Conservation (phyloP, 2,113 vertebrate species). For the Apeltes quadracus region DNA sequence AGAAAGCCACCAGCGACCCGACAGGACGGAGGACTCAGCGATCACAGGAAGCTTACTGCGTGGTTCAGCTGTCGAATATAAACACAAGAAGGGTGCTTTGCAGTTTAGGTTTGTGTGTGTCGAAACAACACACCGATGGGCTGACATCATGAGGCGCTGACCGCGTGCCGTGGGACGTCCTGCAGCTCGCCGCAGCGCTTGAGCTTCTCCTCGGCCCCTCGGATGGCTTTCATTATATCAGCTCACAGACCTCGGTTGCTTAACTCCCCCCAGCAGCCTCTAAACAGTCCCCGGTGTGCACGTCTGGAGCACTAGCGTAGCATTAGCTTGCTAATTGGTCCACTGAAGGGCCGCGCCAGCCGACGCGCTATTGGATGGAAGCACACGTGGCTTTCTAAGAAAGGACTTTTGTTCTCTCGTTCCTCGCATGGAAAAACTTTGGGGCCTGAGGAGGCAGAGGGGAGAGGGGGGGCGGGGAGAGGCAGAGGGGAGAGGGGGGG, state of each 20-base stretch:
- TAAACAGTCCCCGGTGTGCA: slow-evolving; percentile 64
- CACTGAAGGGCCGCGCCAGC: slow-evolving; percentile 56
- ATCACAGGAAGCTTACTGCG: background rate
- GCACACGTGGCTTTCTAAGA: slow-evolving; percentile 68
- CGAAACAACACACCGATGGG: background rate
- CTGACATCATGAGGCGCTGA: background rate
- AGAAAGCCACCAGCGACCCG: background rate
- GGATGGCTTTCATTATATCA: slow-evolving; percentile 60
- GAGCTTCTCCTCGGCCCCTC: slow-evolving; percentile 11
- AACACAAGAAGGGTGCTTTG: slow-evolving; percentile 9
- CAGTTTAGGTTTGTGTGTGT: background rate
- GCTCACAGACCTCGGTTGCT: slow-evolving; percentile 43
- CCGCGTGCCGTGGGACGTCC: background rate
- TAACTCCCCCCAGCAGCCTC: slow-evolving; percentile 22
- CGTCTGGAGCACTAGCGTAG: slow-evolving; percentile 48
- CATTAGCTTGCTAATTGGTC: slow-evolving; percentile 67
- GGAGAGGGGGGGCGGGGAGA: slow-evolving; percentile 44
- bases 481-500: slow-evolving; percentile 34
- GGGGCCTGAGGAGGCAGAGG: slow-evolving; percentile 33
- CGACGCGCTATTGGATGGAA: slow-evolving; percentile 40
- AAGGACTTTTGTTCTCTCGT: slow-evolving; percentile 80
- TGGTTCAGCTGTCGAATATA: background rate
- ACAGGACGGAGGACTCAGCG: background rate
- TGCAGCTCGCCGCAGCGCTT: background rate
- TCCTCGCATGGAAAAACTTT: slow-evolving; percentile 73